Conservation (phyloP, 1,140 invertebrate species). For the Drosophila nigromelanica region DNA sequence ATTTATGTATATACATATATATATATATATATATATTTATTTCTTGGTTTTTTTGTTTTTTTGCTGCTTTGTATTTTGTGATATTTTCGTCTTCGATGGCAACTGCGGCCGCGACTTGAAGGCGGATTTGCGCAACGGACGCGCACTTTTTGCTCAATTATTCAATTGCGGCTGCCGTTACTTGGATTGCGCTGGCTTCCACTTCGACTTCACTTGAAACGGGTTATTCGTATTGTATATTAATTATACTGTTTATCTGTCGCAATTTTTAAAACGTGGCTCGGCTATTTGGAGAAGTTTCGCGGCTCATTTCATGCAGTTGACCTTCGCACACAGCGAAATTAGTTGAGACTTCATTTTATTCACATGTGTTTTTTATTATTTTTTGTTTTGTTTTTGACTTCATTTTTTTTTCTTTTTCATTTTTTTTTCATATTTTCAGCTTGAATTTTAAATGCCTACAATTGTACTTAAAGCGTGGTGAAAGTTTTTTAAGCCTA, state of each 20-base stretch:
- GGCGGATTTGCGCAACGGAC: slow-evolving; percentile 65
- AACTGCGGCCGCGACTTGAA: slow-evolving; percentile 25
- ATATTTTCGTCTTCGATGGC: slow-evolving; percentile 34
- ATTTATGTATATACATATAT: slow-evolving; percentile 22
- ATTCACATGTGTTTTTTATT: background rate
- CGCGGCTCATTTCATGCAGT: slow-evolving; percentile 48
- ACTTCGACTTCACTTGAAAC: slow-evolving; percentile 51
- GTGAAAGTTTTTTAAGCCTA: slow-evolving; percentile 38
- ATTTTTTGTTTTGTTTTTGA: background rate
- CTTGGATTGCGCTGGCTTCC: slow-evolving; percentile 11
- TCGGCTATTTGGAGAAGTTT: slow-evolving; percentile 57
- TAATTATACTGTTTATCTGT: slow-evolving; percentile 74
- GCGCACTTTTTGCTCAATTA: slow-evolving; percentile 71
- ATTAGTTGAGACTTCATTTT: slow-evolving; percentile 41
- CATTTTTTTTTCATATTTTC: background rate
- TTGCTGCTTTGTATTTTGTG: slow-evolving; percentile 3
- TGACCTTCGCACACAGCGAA: slow-evolving; percentile 67
- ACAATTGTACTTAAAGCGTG: slow-evolving; percentile 9
- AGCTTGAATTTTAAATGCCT: slow-evolving; percentile 13
- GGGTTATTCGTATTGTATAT: slow-evolving; percentile 70
- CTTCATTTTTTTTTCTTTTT: background rate
- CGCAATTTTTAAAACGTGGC: slow-evolving; percentile 59
- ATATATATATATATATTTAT: no score
- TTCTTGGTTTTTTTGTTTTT: background rate
- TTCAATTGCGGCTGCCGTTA: slow-evolving; percentile 55